Evolutionary conservation across 2,113 vertebrate genomes (phyloP).

Genomic region (Oostethus manadensis): DNA sequence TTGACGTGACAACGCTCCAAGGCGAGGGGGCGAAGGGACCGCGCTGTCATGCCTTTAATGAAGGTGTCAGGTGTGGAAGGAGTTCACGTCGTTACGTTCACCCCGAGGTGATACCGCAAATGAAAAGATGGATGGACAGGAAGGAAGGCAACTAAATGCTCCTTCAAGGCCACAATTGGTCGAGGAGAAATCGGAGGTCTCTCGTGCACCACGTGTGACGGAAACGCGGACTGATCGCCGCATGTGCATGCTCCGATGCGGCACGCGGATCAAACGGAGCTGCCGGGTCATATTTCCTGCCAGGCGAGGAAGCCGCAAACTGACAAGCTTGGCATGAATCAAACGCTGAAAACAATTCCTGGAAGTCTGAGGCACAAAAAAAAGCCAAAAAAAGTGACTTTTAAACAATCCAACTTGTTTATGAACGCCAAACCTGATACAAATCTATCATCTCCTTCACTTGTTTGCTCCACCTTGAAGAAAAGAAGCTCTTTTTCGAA

Average conservation of each 20-base stretch:
- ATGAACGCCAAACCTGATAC: not conserved
- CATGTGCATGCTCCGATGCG: not conserved
- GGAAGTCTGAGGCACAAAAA: constrained; percentile 25
- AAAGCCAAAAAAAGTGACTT: not conserved
- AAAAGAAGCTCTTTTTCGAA: too few relatives aligned
- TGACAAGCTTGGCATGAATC: constrained; percentile 36
- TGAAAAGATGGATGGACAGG: too few relatives aligned
- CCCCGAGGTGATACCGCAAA: too few relatives aligned
- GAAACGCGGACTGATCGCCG: constrained; percentile 11
- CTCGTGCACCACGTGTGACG: not conserved
- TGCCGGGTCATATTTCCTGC: constrained; percentile 16
- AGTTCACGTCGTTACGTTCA: too few relatives aligned
- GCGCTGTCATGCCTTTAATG: constrained; percentile 26
- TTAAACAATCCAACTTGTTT: not conserved
- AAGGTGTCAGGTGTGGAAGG: constrained; percentile 31
- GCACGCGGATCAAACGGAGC: constrained; percentile 28
- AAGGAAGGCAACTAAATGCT: too few relatives aligned
- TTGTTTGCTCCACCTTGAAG: too few relatives aligned
- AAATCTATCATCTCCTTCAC: too few relatives aligned
- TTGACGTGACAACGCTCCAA: constrained; percentile 21
- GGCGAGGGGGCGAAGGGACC: constrained; percentile 22
- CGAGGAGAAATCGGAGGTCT: not conserved
- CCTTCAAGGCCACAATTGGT: not conserved
- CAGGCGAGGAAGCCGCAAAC: constrained; percentile 7
- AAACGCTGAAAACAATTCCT: constrained; percentile 41